These are phyloP conservation scores for Todiramphus saurophagus DNA, from an alignment of 2,113 vertebrate genomes.

Conservation along the genomic window DNA sequence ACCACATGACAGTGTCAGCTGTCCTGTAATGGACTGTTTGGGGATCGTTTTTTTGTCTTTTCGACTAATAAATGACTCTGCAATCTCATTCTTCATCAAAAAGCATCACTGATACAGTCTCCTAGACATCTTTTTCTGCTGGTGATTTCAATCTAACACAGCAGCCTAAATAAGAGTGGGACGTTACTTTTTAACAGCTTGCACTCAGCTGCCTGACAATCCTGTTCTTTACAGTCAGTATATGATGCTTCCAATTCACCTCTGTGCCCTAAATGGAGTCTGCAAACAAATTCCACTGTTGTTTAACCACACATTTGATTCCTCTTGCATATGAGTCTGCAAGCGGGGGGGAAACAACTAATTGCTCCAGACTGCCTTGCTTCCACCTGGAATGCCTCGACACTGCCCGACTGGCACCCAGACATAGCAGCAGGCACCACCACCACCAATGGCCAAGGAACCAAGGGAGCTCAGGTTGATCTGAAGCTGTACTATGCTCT, in stretches of 20 bases:
- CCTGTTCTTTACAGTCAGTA: not conserved
- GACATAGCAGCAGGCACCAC: not conserved
- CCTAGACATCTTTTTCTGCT: not conserved
- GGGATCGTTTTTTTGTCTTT: not conserved
- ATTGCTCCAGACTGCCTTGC: not conserved
- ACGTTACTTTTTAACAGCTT: not conserved
- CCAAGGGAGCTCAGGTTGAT: not conserved
- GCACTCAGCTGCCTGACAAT: not conserved
- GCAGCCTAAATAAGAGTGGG: not conserved
- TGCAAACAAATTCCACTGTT: not conserved
- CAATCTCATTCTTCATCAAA: not conserved
- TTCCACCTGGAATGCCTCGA: not conserved
- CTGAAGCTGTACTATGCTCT: not conserved
- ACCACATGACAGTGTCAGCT: not conserved
- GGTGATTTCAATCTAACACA: not conserved
- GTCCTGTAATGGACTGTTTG: not conserved
- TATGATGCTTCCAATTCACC: not conserved
- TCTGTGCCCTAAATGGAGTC: not conserved
- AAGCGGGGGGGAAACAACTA: not conserved
- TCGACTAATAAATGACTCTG: not conserved
- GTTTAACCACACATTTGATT: not conserved
- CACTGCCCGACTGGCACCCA: accelerated
- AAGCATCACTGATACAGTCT: not conserved
- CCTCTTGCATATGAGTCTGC: not conserved
- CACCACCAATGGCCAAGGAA: not conserved